Conservation (phyloP, 2,113 vertebrate species). For the Phylloscopus trochilus region DNA sequence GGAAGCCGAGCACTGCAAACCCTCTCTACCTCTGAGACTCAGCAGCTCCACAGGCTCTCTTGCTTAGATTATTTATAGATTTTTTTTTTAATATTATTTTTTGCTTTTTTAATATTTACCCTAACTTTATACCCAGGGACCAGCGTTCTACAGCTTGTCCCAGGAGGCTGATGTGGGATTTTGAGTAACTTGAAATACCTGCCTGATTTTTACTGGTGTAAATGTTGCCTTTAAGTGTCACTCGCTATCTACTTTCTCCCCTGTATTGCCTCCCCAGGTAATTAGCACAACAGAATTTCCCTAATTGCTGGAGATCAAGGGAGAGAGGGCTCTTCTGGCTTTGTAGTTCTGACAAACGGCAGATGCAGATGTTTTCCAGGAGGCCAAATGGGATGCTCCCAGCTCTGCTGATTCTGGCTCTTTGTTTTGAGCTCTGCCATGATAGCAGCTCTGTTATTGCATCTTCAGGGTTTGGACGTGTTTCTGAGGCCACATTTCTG, state of each 20-base stretch:
- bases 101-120: neutral
- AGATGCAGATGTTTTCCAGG: constrained; percentile 60
- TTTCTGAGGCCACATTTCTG: neutral
- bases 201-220: neutral
- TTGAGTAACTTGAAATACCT: neutral
- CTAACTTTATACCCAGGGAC: neutral
- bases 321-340: constrained; percentile 14
- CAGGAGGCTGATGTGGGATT: neutral
- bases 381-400: constrained; percentile 23
- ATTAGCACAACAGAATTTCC: constrained; percentile 55
- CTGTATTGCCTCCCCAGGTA: neutral
- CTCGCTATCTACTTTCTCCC: neutral
- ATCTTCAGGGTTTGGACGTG: neutral
- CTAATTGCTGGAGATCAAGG: constrained; percentile 56
- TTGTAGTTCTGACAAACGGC: constrained; percentile 28
- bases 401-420: neutral
- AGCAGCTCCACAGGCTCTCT: neutral
- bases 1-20: neutral
- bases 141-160: neutral
- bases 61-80: neutral
- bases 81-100: fast-evolving
- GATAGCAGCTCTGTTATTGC: neutral
- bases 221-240: neutral
- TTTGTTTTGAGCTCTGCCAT: neutral
- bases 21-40: neutral